Evolutionary conservation across 2,888 invertebrate genomes (phyloP), one percentile per base, ranked within the genome.

Genomic region (Strigamia transsilvanica): DNA sequence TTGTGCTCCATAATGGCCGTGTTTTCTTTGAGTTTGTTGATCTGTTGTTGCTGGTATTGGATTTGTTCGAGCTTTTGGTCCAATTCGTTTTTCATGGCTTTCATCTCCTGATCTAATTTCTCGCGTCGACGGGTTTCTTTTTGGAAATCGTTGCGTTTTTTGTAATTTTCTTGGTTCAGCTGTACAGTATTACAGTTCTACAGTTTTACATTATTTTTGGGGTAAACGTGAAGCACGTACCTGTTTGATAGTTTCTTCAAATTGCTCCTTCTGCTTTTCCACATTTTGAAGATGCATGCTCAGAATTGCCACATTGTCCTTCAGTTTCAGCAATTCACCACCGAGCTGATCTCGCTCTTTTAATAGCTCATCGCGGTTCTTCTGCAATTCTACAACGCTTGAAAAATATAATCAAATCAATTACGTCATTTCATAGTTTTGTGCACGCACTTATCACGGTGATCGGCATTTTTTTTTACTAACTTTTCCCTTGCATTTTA

Each of bases 291-390:
- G 89, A 85, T 91, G 92, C 81, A 85, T 86, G 0, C 90, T 84
- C 0, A 91, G 90, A 85, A 91, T 91, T 80, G 87, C 87, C 66
- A 93, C 86, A 79, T 92, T 89, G 80, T 90, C 90, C 83, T 88
- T 90, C 5, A 91, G 84, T 2, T 89, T 90, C 9, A 90, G 90
- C 79, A 93, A 88, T 87, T 93, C 93, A 0, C 89, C 89, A 42
- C 90, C 86, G 2, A 93, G 88, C 56, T 90, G 89, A 79, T 92
- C 92, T 84, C 92, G 91, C 87, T 94, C 94, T 84, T 92, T 91
- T 80, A 92, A 90, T 82, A 93, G 89, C 51, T 91, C 92, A 85
- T 94, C 94, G 9, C 82, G 34, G 13, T 34, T 41, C n/a, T 46
- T 34, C 27, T 82, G 82, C 61, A 82, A 77, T 38, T 82, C 78